Evolutionary conservation across 1,140 invertebrate species (phyloP), one percentile per base, ranked within the genome.

Genomic region (Diachasma alloeum): DNA sequence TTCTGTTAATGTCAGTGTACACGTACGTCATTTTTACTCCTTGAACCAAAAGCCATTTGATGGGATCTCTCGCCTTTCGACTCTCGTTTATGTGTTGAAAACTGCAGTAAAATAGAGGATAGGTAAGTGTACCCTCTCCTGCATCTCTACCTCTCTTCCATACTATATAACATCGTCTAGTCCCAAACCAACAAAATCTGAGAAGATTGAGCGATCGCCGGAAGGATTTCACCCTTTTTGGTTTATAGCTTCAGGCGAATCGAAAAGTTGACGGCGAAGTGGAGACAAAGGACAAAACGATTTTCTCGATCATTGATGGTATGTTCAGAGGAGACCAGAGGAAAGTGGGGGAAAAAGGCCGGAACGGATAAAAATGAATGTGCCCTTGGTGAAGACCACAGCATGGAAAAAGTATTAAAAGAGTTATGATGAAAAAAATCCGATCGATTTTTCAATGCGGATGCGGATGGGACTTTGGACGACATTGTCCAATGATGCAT

Each of bases 261-360:
- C 63, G 31, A 66, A 66, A 66, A 66, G 63, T 66, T 66, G 63
- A 66, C 63, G 63, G 24, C 24, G 26, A 66, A 66, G 63, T 36
- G 63, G 63, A 66, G 63, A 66, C 63, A 66, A 66, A 66, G 63
- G 26, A 36, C 22, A 36, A 36, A 66, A 66, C 26, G 3, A 66
- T 66, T 66, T 66, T 66, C 63, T 31, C 63, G 63, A 66, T 36
- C 63, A 36, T 66, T 66, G 26, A 66, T 66, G 63, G 22, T 66
- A 66, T 17, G 53, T 59, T 59, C 53, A 22, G 53, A 19, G 53
- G 1, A 17, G 9, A 10, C 19, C n/a, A 22, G n/a, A 1, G 19
- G 53, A 31, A 3, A 31, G 31, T 31, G 31, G 31, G 6, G 31
- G 6, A 10, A n/a, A 10, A 10, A 22, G 19, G 17, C 53, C 19